phyloP scores from a whole-genome alignment of 2,113 vertebrate genomes.

The Corynorhinus townsendii region DNA sequence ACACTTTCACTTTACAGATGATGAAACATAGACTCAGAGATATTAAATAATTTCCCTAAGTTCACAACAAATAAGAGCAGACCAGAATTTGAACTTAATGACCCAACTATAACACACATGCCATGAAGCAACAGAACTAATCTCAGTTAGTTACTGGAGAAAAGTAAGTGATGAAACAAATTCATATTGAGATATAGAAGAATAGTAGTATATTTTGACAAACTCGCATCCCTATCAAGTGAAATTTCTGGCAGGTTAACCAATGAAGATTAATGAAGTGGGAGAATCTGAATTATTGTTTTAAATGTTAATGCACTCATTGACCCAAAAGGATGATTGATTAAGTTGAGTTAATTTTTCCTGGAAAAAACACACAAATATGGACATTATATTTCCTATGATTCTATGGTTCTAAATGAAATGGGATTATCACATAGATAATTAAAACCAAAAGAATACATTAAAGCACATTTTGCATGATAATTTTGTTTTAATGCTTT shows the following conservation, averaged over 20 bases:
- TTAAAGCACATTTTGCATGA: slow-evolving; percentile 39
- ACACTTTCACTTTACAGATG: neutral
- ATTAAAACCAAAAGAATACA: neutral
- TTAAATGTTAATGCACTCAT: neutral
- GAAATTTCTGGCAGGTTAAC: neutral
- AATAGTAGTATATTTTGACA: neutral
- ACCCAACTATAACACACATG: neutral
- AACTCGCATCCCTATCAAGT: neutral
- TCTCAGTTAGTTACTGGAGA: neutral
- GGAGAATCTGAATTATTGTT: neutral
- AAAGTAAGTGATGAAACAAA: neutral
- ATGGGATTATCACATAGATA: neutral
- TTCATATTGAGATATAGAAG: neutral
- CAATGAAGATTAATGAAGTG: neutral
- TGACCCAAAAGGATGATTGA: neutral
- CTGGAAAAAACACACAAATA: neutral
- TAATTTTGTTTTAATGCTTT: slow-evolving; percentile 41
- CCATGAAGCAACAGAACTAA: neutral
- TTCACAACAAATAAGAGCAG: neutral
- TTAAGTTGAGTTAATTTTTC: neutral
- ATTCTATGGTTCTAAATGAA: neutral
- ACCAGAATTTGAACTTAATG: neutral
- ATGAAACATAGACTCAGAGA: neutral
- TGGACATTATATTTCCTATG: neutral
- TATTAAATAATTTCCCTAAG: neutral